Evolutionary conservation across 2,888 invertebrate genomes (phyloP).

Genomic region (Agonopterix alstromeriana): DNA sequence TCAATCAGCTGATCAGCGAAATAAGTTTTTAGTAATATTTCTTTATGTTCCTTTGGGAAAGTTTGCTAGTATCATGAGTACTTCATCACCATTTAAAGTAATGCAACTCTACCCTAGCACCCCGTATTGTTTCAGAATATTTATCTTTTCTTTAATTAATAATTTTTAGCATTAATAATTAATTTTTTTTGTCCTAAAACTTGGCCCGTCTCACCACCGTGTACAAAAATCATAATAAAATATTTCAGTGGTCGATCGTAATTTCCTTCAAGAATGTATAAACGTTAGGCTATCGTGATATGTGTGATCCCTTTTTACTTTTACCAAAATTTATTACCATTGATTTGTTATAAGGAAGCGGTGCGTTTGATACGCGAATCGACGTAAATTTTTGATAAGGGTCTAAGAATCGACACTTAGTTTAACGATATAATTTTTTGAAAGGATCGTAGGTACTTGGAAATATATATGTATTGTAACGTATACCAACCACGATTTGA

Average conservation of each 20-base stretch:
- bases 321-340: not conserved
- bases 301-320: constrained; percentile 2
- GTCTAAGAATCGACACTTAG: too few relatives aligned
- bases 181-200: not conserved
- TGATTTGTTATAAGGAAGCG: not conserved
- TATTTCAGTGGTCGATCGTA: constrained; percentile 4
- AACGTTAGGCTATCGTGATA: constrained; percentile 2
- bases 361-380: not conserved
- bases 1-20: too few relatives aligned
- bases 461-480: too few relatives aligned
- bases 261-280: constrained; percentile 5
- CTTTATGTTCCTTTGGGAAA: too few relatives aligned
- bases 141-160: not conserved
- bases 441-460: not conserved
- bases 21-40: too few relatives aligned
- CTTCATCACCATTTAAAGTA: too few relatives aligned
- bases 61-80: too few relatives aligned
- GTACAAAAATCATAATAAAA: constrained; percentile 1
- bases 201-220: not conserved
- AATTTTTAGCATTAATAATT: not conserved
- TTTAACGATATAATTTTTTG: too few relatives aligned
- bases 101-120: too few relatives aligned
- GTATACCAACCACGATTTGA: too few relatives aligned
- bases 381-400: not conserved
- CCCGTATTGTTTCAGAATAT: not conserved